These are phyloP conservation scores for Podilymbus podiceps DNA, from an alignment of 2,113 vertebrate genomes.

Conservation along the genomic window DNA sequence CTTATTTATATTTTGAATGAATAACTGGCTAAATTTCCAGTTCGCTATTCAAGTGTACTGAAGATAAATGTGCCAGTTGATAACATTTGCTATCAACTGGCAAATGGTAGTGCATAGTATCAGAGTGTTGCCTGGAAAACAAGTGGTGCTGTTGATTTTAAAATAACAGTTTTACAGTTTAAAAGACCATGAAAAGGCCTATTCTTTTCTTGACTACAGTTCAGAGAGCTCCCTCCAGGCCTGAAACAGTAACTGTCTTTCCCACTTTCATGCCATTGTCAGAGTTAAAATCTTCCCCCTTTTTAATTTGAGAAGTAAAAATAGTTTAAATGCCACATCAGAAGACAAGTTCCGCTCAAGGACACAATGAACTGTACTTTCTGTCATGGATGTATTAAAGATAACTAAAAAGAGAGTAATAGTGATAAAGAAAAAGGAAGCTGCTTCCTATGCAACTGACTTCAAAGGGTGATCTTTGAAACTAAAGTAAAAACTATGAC, in stretches of 20 bases:
- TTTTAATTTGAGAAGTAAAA: conserved; percentile 20
- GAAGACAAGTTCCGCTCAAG: not conserved
- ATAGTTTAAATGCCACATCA: conserved; percentile 29
- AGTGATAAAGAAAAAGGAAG: not conserved
- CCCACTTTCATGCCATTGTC: not conserved
- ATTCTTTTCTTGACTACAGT: not conserved
- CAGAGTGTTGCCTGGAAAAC: not conserved
- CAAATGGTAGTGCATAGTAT: not conserved
- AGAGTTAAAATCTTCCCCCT: not conserved
- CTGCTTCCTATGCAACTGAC: not conserved
- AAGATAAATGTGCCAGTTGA: not conserved
- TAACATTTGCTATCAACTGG: not conserved
- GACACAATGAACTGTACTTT: not conserved
- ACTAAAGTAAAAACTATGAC: not conserved
- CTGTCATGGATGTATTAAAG: not conserved
- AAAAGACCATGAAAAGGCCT: not conserved
- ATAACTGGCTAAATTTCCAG: not conserved
- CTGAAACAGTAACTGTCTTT: not conserved
- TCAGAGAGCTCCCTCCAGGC: not conserved
- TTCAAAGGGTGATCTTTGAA: conserved; percentile 4
- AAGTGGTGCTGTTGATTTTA: not conserved
- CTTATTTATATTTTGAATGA: not conserved
- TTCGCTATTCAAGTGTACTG: not conserved
- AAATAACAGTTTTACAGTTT: not conserved
- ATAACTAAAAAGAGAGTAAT: not conserved